phyloP scores from a whole-genome alignment of 2,113 vertebrate species.

The Eudyptes chrysolophus region DNA sequence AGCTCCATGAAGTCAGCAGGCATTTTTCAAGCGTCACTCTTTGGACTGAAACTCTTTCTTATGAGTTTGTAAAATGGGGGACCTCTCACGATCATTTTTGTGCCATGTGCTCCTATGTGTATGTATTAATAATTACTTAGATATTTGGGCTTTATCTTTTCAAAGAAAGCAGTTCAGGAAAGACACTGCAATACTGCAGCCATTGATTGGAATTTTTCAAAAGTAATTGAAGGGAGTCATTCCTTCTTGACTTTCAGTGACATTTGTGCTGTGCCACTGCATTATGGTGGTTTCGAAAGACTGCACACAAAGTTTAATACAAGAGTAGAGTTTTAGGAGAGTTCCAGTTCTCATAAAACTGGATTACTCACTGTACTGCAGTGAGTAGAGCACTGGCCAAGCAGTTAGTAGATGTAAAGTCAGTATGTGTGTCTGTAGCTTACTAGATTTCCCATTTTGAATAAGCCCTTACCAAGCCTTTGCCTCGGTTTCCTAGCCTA shows the following conservation, averaged over 20 bases:
- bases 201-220: neutral
- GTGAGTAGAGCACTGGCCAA: fast-evolving
- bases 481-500: neutral
- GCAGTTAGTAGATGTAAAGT: neutral
- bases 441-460: neutral
- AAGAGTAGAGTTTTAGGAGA: neutral
- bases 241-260: neutral
- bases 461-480: neutral
- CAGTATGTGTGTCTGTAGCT: neutral
- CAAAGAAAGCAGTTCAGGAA: neutral
- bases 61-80: neutral
- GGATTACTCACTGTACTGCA: neutral
- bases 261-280: neutral
- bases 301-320: neutral
- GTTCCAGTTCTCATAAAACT: neutral
- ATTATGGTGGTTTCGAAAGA: neutral
- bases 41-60: neutral
- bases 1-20: neutral
- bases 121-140: neutral
- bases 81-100: neutral
- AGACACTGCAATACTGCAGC: neutral
- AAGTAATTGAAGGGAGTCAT: neutral
- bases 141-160: neutral
- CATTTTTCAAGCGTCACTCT: neutral
- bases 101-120: neutral